A percentile compares a stretch with the other conserved stretches of the same genome.
Conservation (phyloP, 2,113 vertebrate species). For the Nesogale talazaci region DNA sequence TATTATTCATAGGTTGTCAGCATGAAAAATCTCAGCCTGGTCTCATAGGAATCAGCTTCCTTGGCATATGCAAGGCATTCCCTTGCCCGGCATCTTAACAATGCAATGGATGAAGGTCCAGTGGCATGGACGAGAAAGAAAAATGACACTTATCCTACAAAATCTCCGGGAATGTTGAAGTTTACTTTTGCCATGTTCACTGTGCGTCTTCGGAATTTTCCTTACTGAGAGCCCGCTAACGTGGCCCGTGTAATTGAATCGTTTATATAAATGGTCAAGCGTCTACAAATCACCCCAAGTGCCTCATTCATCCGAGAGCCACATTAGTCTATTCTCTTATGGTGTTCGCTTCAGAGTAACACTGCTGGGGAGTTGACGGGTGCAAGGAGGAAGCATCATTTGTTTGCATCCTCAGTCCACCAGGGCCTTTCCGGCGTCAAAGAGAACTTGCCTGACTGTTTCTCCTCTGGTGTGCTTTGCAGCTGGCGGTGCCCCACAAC, state of each 20-base stretch:
- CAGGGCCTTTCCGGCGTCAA: neutral
- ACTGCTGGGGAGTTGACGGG: neutral
- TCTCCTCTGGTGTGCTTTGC: constrained; percentile 62
- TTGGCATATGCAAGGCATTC: neutral
- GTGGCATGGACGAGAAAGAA: constrained; percentile 8
- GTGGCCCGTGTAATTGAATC: neutral
- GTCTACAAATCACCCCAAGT: neutral
- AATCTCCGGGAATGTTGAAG: neutral
- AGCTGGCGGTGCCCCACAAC: constrained; percentile 94
- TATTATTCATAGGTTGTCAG: constrained; percentile 12
- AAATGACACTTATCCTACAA: constrained; percentile 10
- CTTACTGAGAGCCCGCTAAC: neutral
- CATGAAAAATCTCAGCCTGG: neutral
- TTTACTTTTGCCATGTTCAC: constrained; percentile 11
- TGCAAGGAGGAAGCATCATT: neutral
- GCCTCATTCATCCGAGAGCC: neutral
- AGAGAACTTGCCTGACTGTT: accelerated
- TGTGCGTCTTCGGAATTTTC: neutral
- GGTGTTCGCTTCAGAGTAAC: too few species aligned
- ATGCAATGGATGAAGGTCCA: constrained; percentile 4
- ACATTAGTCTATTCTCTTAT: neutral
- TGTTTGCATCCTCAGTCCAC: neutral
- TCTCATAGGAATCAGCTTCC: constrained; percentile 30
- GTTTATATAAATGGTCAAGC: neutral
- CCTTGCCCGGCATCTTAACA: neutral